phyloP scores from a whole-genome alignment of 2,888 invertebrate genomes.

The Imbricaverruca yamaguchii region DNA sequence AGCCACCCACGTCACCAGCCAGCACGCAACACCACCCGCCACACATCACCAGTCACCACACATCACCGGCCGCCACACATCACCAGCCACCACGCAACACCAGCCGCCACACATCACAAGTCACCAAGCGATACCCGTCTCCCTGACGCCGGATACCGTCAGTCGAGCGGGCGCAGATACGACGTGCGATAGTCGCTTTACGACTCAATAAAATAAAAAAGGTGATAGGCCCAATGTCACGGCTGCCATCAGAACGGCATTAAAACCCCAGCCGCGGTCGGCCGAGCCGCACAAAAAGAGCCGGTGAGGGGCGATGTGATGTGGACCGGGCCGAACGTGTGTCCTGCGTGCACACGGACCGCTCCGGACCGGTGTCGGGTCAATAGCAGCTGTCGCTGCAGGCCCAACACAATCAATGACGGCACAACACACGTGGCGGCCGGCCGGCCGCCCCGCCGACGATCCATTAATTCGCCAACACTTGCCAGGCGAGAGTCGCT shows the following conservation, averaged over 20 bases:
- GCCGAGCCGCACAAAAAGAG: background rate
- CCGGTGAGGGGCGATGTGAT: background rate
- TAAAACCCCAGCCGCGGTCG: background rate
- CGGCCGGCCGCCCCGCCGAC: background rate
- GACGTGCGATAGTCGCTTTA: background rate
- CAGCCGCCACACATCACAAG: too few species aligned
- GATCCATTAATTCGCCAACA: background rate
- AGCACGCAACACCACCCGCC: too few species aligned
- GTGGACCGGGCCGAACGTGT: background rate
- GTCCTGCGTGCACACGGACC: too few species aligned
- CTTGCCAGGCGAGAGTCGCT: background rate
- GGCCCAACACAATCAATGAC: background rate
- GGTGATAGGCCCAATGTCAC: conserved; percentile 10
- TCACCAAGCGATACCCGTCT: too few species aligned
- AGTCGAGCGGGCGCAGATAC: background rate
- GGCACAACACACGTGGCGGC: background rate
- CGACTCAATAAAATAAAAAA: conserved; percentile 15
- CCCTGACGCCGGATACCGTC: too few species aligned
- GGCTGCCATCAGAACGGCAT: background rate
- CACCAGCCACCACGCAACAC: too few species aligned
- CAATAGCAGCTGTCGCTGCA: background rate
- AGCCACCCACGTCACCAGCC: too few species aligned
- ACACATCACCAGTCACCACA: too few species aligned
- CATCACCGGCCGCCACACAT: too few species aligned
- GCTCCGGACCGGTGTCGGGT: background rate